Evolutionary conservation across 2,797 vertebrate genomes (phyloP).

Genomic region (Morelia viridis): DNA sequence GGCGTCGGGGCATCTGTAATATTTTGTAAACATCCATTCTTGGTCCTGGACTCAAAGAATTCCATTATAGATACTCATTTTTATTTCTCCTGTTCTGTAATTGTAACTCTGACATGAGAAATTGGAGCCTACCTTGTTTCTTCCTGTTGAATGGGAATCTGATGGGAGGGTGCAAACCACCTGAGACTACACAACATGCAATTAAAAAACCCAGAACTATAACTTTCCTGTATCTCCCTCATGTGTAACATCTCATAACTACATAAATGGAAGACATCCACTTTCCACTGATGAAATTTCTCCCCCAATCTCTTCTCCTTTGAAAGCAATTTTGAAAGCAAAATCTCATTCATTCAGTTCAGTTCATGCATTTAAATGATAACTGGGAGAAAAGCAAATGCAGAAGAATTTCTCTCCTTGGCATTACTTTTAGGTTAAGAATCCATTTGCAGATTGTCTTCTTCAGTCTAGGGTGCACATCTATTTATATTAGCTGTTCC

Average conservation of each 20-base stretch:
- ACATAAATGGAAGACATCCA: not conserved
- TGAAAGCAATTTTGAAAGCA: not conserved
- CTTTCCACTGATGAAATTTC: not conserved
- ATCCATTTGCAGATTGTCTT: not conserved
- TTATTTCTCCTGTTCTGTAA: not conserved
- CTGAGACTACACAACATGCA: not conserved
- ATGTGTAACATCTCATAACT: not conserved
- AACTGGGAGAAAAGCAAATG: not conserved
- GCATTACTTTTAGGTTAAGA: not conserved
- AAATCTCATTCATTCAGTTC: not conserved
- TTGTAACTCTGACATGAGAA: not conserved
- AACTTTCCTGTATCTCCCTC: not conserved
- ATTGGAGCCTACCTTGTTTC: not conserved
- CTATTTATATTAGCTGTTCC: constrained; percentile 8
- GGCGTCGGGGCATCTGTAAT: not conserved
- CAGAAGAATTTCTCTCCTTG: not conserved
- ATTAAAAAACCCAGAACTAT: not conserved
- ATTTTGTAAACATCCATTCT: not conserved
- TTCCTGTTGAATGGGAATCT: not conserved
- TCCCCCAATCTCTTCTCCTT: not conserved
- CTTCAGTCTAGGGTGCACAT: not conserved
- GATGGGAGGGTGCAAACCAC: not conserved
- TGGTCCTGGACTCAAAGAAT: not conserved
- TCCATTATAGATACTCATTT: not conserved
- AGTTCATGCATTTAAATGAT: not conserved